Evolutionary conservation across 2,113 vertebrate species (phyloP), one percentile per base, ranked within the genome.

Genomic region (Myodes glareolus): DNA sequence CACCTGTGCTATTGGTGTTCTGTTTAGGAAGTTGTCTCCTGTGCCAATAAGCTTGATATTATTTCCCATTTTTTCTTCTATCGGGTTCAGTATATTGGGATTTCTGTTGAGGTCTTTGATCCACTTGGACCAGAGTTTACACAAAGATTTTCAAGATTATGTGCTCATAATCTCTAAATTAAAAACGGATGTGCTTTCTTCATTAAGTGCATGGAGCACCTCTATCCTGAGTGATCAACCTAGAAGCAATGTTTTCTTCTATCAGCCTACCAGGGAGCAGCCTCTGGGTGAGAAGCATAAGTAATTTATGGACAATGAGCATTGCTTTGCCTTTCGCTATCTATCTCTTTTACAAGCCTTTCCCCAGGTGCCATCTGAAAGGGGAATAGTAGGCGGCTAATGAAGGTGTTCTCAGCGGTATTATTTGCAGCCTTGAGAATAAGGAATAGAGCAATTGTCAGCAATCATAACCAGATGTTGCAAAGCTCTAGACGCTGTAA

Each of bases 401-500:
- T 96, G 45, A 88, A 88, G 93, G n/a, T 78, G 85, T 89, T 97
- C 92, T 94, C 92, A 36, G 80, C 81, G 90, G 68, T 97, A 76
- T 95, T 2, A 5, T 42, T 82, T 63, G 42, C 82, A 94, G 76
- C 67, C 76, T 91, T 67, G 76, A 93, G 91, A 86, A 89, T 72
- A 97, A 96, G 90, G 73, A 94, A 95, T 95, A 68, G 70, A 94
- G 45, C 95, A 77, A 70, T 92, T 95, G 92, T 92, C 95, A 94
- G 72, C 81, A 61, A 85, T 94, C 67, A 96, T 90, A 97, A 55
- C 55, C 16, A 31, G 90, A 78, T 95, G 91, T 95, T 97, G 92
- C 88, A 96, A 95, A 92, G 77, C 81, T 97, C 87, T 76, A 36
- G 78, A 94, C 97, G 5, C 87, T 85, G 97, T 96, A 97, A 97